Conservation (phyloP, 2,797 vertebrate genomes). For the Betta splendens region DNA sequence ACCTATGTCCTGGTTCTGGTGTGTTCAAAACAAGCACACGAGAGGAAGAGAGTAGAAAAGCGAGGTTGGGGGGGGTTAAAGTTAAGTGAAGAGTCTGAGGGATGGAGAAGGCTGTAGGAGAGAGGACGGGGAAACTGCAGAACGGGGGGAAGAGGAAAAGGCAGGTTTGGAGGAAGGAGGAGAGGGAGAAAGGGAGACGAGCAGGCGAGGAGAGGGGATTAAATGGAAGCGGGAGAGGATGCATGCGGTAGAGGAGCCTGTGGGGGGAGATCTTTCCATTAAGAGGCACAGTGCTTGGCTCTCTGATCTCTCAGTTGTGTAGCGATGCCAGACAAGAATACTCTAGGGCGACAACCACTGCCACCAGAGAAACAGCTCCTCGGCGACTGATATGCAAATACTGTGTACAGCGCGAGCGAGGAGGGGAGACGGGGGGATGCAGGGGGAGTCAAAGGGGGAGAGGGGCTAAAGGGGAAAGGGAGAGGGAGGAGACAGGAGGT, state of each 20-base stretch:
- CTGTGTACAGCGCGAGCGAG: slow-evolving; percentile 38
- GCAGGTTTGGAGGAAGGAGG: slow-evolving; percentile 29
- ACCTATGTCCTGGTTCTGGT: slow-evolving; percentile 80
- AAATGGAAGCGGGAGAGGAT: slow-evolving; percentile 68
- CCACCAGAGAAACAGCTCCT: slow-evolving; percentile 73
- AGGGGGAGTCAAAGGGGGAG: slow-evolving; percentile 32
- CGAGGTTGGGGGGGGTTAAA: slow-evolving; percentile 30
- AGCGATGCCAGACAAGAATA: slow-evolving; percentile 79
- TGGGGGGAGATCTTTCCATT: slow-evolving; percentile 79
- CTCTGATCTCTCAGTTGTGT: slow-evolving; percentile 78
- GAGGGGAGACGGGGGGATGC: slow-evolving; percentile 26
- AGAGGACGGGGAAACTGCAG: slow-evolving; percentile 28
- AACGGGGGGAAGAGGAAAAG: slow-evolving; percentile 43
- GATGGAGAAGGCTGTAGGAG: slow-evolving; percentile 35
- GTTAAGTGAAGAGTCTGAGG: slow-evolving; percentile 56
- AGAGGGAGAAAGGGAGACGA: slow-evolving; percentile 39
- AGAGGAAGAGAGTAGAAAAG: slow-evolving; percentile 51
- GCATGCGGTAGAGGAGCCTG: slow-evolving; percentile 66
- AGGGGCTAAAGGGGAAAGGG: slow-evolving; percentile 24
- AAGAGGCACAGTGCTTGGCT: slow-evolving; percentile 65
- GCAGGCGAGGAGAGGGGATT: slow-evolving; percentile 58
- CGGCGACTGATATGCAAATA: slow-evolving; percentile 76
- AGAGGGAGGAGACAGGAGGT: background rate
- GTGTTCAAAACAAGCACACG: slow-evolving; percentile 77
- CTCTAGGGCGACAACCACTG: slow-evolving; percentile 71